Conservation (phyloP, 92 coral and sea anemone genomes). For the Diadumene lineata region DNA sequence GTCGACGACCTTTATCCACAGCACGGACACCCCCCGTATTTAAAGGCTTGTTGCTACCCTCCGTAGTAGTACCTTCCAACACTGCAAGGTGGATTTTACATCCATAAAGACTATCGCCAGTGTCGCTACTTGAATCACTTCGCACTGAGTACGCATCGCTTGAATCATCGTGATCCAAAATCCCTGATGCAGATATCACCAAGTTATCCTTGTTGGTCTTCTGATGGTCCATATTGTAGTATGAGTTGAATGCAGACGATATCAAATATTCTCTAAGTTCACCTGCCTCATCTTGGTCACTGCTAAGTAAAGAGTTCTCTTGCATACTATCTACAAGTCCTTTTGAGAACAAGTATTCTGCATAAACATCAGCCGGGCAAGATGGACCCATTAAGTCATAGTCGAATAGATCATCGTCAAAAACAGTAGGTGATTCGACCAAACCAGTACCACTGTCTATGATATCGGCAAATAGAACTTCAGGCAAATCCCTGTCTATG, state of each 20-base stretch:
- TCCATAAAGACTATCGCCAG: constrained; percentile 11
- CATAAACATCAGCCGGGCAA: constrained; percentile 76
- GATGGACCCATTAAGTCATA: constrained; percentile 71
- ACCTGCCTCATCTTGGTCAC: constrained; percentile 75
- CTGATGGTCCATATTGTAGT: constrained; percentile 70
- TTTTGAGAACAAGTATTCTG: constrained; percentile 80
- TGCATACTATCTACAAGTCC: constrained; percentile 85
- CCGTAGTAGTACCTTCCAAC: constrained; percentile 1
- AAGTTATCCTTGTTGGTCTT: constrained; percentile 70
- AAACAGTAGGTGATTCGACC: constrained; percentile 51
- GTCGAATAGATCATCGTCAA: constrained; percentile 51
- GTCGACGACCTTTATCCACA: constrained; percentile 74
- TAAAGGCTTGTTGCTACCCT: constrained; percentile 17
- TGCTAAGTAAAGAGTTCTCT: constrained; percentile 49
- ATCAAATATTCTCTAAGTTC: constrained; percentile 77
- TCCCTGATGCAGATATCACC: constrained; percentile 70
- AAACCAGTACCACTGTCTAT: constrained; percentile 54
- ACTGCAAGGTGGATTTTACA: constrained; percentile 25
- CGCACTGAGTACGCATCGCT: constrained; percentile 46
- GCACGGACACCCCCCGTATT: constrained; percentile 30
- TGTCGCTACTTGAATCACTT: constrained; percentile 61
- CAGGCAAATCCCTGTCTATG: constrained; percentile 61
- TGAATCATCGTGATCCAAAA: constrained; percentile 56
- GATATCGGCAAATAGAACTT: constrained; percentile 63
- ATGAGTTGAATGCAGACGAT: constrained; percentile 81